Percentiles rank a stretch among this genome's conserved stretches.
Conservation (phyloP, 2,888 invertebrate genomes). For the Drosophila incognita region DNA sequence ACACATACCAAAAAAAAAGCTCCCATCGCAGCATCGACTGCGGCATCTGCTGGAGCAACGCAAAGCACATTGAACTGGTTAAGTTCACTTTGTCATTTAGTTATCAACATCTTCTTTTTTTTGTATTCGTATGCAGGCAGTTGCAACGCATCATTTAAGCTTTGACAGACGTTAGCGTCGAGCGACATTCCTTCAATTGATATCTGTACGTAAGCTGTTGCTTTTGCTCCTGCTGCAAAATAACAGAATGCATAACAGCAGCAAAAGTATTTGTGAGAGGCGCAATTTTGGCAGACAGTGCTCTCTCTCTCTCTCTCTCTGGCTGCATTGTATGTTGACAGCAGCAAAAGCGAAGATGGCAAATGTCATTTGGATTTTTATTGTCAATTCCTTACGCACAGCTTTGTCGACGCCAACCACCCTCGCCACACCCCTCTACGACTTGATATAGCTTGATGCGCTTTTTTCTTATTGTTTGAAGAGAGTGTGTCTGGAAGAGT, state of each 20-base stretch:
- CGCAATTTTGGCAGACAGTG: background rate
- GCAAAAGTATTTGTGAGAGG: background rate
- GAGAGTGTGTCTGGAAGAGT: background rate
- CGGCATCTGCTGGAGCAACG: slow-evolving; percentile 45
- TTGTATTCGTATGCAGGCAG: slow-evolving; percentile 3
- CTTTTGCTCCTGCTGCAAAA: slow-evolving; percentile 15
- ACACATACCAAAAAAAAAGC: slow-evolving; percentile 5
- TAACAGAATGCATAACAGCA: slow-evolving; percentile 12
- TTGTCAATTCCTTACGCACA: slow-evolving; percentile 39
- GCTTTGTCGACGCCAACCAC: background rate
- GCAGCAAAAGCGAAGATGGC: slow-evolving; percentile 12
- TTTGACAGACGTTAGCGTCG: slow-evolving; percentile 26
- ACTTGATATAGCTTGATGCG: slow-evolving; percentile 40
- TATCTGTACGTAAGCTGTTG: slow-evolving; percentile 25
- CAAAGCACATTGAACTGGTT: slow-evolving; percentile 78
- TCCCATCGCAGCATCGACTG: slow-evolving; percentile 20
- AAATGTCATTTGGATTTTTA: slow-evolving; percentile 27
- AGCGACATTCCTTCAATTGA: slow-evolving; percentile 45
- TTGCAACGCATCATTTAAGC: slow-evolving; percentile 39
- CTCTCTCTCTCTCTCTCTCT: background rate
- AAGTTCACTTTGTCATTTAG: slow-evolving; percentile 54
- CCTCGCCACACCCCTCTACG: background rate
- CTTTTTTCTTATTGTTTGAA: slow-evolving; percentile 13
- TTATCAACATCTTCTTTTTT: slow-evolving; percentile 57
- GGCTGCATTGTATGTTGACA: background rate